Conservation (phyloP, 2,797 vertebrate genomes). For the Sebastes cheni region DNA sequence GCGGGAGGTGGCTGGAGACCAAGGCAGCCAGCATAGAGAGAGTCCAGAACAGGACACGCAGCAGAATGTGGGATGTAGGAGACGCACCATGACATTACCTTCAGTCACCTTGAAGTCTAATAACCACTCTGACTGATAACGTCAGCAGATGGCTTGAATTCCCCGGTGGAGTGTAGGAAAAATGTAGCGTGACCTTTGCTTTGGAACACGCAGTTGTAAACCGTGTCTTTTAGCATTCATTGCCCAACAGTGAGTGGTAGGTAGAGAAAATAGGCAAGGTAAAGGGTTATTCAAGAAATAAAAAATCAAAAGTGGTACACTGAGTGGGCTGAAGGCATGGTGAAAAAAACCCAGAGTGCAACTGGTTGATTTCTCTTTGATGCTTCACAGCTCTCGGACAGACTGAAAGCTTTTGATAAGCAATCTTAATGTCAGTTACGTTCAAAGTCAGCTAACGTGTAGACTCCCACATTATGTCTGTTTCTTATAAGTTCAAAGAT, state of each 20-base stretch:
- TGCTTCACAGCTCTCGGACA: constrained; percentile 39
- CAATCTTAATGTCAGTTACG: constrained; percentile 42
- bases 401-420: constrained; percentile 62
- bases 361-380: constrained; percentile 47
- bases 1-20: constrained; percentile 19
- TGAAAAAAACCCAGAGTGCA: neutral
- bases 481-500: constrained; percentile 51
- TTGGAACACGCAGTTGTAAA: constrained; percentile 4
- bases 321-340: constrained; percentile 31
- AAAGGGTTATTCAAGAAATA: constrained; percentile 29
- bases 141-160: constrained; percentile 34
- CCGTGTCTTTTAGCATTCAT: constrained; percentile 16
- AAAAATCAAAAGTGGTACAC: constrained; percentile 17
- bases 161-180: constrained; percentile 16
- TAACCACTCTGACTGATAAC: constrained; percentile 30
- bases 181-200: constrained; percentile 29
- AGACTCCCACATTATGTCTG: constrained; percentile 47
- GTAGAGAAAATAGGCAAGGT: neutral
- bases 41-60: constrained; percentile 20
- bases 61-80: constrained; percentile 21
- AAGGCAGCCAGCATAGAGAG: constrained; percentile 15
- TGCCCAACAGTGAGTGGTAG: neutral
- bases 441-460: constrained; percentile 35
- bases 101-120: constrained; percentile 52
- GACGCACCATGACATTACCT: constrained; percentile 41